phyloP scores from a whole-genome alignment of 2,113 vertebrate genomes.

The Eubucco bourcierii region DNA sequence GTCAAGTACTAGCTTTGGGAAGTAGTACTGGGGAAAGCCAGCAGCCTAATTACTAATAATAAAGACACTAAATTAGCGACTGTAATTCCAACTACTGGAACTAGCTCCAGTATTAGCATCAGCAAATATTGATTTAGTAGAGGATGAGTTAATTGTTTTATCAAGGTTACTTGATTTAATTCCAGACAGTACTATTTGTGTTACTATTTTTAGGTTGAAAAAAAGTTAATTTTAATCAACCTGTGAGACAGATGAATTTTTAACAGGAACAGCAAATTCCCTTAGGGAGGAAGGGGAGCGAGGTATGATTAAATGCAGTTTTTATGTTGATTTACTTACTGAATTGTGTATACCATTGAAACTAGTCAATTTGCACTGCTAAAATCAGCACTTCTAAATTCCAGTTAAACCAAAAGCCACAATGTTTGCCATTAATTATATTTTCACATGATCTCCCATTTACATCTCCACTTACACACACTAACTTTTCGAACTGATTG shows the following conservation, averaged over 20 bases:
- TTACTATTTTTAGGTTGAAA: slow-evolving; percentile 24
- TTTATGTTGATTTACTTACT: not conserved
- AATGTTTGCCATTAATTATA: not conserved
- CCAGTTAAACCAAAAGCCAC: not conserved
- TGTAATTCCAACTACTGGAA: slow-evolving; percentile 4
- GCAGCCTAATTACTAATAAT: slow-evolving; percentile 3
- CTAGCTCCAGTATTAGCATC: slow-evolving; percentile 9
- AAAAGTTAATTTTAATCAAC: slow-evolving; percentile 29
- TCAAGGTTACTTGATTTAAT: slow-evolving; percentile 24
- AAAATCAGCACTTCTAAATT: not conserved
- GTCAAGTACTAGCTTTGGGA: not conserved
- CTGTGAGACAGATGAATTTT: not conserved
- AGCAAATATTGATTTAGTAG: slow-evolving; percentile 47
- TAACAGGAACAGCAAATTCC: not conserved
- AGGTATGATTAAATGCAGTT: not conserved
- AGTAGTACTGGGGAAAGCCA: not conserved
- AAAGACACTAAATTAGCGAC: slow-evolving; percentile 1
- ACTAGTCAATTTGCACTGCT: not conserved
- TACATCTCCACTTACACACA: not conserved
- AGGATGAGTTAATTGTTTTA: slow-evolving; percentile 44
- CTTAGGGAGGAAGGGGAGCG: not conserved
- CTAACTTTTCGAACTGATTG: not conserved
- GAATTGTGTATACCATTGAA: not conserved
- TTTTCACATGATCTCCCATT: not conserved
- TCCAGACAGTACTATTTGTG: not conserved